Evolutionary conservation across 2,888 invertebrate species (phyloP).

Genomic region (Caenorhabditis panamensis): DNA sequence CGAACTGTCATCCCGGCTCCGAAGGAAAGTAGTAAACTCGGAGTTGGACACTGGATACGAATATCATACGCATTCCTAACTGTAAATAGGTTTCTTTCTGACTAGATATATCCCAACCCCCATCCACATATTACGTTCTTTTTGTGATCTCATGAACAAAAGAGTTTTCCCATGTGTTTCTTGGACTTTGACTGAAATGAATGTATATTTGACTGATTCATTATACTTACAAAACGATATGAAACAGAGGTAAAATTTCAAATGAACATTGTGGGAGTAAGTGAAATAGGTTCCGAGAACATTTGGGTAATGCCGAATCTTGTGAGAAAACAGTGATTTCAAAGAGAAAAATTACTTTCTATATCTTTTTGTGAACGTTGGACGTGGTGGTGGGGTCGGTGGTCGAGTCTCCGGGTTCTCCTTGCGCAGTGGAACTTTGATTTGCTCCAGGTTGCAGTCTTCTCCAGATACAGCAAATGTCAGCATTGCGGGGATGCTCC

Average conservation of each 20-base stretch:
- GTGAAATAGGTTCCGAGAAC: too few species aligned
- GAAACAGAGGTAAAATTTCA: too few species aligned
- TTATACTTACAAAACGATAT: too few species aligned
- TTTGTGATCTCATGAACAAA: conserved; percentile 49
- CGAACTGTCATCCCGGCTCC: conserved; percentile 53
- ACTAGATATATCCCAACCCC: conserved; percentile 11
- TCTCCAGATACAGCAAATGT: conserved; percentile 5
- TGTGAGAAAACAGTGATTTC: too few species aligned
- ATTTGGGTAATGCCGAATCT: too few species aligned
- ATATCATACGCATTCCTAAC: conserved; percentile 49
- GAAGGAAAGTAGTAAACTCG: conserved; percentile 46
- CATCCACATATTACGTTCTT: conserved; percentile 48
- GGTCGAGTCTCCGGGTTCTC: conserved; percentile 20
- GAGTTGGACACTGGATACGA: conserved; percentile 59
- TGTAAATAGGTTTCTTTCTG: conserved; percentile 17
- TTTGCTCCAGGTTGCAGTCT: conserved; percentile 15
- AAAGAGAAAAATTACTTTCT: too few species aligned
- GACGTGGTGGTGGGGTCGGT: conserved; percentile 3
- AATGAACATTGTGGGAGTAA: too few species aligned
- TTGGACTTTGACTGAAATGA: background rate
- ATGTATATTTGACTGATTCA: too few species aligned
- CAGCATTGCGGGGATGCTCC: conserved; percentile 43
- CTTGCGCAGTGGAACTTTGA: conserved; percentile 22
- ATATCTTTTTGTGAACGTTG: background rate
- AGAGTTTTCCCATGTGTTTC: background rate